phyloP scores from a whole-genome alignment of 2,113 vertebrate species.

The Phaethornis superciliosus region DNA sequence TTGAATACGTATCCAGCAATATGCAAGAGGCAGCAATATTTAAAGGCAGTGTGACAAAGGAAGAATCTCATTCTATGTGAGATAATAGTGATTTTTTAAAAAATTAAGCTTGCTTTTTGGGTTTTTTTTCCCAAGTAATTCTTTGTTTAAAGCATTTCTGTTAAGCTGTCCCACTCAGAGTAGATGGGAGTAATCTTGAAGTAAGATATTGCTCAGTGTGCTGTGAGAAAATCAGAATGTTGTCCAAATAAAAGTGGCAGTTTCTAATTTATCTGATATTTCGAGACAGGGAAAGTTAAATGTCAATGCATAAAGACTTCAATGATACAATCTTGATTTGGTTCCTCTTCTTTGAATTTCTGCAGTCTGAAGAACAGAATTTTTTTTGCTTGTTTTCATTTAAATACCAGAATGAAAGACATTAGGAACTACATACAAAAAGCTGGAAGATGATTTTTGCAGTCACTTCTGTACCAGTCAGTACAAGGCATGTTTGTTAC shows the following conservation, averaged over 20 bases:
- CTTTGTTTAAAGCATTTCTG: background rate
- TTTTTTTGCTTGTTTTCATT: conserved; percentile 8
- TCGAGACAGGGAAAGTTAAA: background rate
- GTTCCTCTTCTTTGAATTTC: background rate
- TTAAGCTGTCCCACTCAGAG: background rate
- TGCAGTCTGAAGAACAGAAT: background rate
- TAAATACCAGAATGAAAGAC: background rate
- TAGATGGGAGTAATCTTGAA: background rate
- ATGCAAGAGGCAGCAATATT: background rate
- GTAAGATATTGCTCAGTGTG: background rate
- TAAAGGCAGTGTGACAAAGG: background rate
- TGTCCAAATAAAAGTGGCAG: background rate
- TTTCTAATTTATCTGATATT: background rate
- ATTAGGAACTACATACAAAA: background rate
- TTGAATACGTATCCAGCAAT: background rate
- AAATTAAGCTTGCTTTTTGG: background rate
- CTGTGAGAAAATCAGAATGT: background rate
- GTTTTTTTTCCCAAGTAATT: background rate
- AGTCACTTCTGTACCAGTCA: background rate
- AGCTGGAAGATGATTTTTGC: background rate
- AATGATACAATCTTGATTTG: background rate
- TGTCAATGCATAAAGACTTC: background rate
- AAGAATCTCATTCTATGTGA: background rate
- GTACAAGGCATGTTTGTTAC: background rate
- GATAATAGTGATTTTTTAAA: background rate